Base-by-base conservation (phyloP, 2,888 invertebrate genomes). In the Tortrix viridana region DNA sequence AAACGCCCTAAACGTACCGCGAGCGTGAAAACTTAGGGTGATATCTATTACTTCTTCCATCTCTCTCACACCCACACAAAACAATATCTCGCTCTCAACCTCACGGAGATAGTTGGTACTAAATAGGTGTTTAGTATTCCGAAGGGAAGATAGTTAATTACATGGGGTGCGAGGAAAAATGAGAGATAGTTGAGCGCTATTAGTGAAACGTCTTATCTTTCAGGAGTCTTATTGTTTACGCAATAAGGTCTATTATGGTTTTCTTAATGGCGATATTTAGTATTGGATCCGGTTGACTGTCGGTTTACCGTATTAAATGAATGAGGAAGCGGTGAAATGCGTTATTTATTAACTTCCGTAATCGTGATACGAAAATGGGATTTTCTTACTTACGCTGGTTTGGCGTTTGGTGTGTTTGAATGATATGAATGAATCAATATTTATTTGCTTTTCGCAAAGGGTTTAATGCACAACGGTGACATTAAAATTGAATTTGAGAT, bases 41-140 rank as follows among this genome's bases (percentile, higher is more conserved):
- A 82, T 78, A 79, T 80, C 76, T 74, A 74, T 75, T 77, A 79
- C 79, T 77, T 73, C 72, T 65, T 65, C 59, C 65, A 3, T 85
- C 88, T 71, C 81, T 76, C 65, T 88, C 78, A 19, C 71, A 67
- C 84, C 18, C 19, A 23, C 4, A 1, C 14, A n/a, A 50, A 20
- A 5, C 14, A 41, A 57, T 75, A 77, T 65, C 5, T 37, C 60
- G 49, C 2, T 84, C 80, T 66, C 78, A 70, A 43, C 84, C 79
- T 68, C 64, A 65, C 77, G 68, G 56, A 71, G 80, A 84, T 86
- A 87, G 85, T 85, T 82, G 76, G 75, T 81, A 86, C 88, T 89
- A 90, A 91, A 90, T 90, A 90, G 88, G 88, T 86, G 87, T 91
- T 92, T 91, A 90, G 90, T 89, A 91, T 90, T 91, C 91, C 80